Conservation (phyloP, 2,113 vertebrate genomes). For the Tenrec ecaudatus region DNA sequence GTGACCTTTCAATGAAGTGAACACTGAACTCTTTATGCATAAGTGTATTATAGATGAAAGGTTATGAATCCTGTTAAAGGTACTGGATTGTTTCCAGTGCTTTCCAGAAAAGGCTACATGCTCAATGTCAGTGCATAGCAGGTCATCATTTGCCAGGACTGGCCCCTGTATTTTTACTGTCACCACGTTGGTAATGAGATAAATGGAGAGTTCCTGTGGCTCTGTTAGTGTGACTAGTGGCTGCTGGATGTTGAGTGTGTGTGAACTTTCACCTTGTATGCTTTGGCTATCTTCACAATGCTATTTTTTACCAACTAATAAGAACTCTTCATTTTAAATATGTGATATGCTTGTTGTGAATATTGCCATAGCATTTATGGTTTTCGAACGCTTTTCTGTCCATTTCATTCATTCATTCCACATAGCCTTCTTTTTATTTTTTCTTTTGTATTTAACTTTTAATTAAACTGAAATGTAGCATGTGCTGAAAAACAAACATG, state of each 20-base stretch:
- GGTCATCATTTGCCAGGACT: not conserved
- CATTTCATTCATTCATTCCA: not conserved
- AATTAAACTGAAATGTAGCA: slow-evolving; percentile 43
- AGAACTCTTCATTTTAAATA: slow-evolving; percentile 26
- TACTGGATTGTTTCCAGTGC: slow-evolving; percentile 44
- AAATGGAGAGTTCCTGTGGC: slow-evolving; percentile 12
- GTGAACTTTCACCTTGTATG: not conserved
- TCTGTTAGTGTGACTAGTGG: not conserved
- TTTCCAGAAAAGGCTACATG: slow-evolving; percentile 26
- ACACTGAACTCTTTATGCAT: not conserved
- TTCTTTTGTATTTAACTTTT: slow-evolving; percentile 12
- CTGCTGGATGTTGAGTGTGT: not conserved
- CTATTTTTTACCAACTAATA: not conserved
- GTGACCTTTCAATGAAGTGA: slow-evolving; percentile 24
- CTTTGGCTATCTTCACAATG: slow-evolving; percentile 23
- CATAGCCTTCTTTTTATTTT: not conserved
- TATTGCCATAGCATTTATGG: slow-evolving; percentile 13
- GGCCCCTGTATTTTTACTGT: not conserved
- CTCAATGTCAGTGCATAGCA: not conserved
- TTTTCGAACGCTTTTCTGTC: not conserved
- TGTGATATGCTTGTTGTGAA: not conserved
- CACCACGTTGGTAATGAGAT: not conserved
- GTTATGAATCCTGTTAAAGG: not conserved
- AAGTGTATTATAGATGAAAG: slow-evolving; percentile 24
- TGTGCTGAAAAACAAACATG: slow-evolving; percentile 20